A percentile compares a stretch with the other conserved stretches of the same genome.
Conservation (phyloP, 92 coral and sea anemone species). For the Phenganax stokvisi region DNA sequence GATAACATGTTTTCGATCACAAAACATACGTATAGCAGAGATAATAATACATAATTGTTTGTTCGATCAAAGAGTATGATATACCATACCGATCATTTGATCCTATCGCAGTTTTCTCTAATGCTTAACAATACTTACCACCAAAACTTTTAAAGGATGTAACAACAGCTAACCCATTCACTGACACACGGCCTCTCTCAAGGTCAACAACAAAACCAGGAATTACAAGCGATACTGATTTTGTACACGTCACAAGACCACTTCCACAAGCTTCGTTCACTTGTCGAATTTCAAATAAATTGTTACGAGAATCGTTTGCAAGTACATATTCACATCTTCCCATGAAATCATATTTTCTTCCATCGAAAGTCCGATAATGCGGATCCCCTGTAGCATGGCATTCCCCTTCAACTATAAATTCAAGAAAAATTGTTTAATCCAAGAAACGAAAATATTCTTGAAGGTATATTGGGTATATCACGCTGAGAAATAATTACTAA, state of each 20-base stretch:
- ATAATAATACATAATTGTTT: too few relatives aligned
- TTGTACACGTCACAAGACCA: slow-evolving; percentile 28
- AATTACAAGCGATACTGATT: slow-evolving; percentile 21
- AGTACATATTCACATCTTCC: slow-evolving; percentile 32
- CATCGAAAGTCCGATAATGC: slow-evolving; percentile 33
- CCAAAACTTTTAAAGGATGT: neutral
- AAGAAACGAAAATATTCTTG: too few relatives aligned
- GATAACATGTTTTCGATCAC: too few relatives aligned
- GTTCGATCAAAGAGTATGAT: too few relatives aligned
- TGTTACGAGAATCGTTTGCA: slow-evolving; percentile 10
- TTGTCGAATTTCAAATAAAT: slow-evolving; percentile 27
- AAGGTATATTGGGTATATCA: too few relatives aligned
- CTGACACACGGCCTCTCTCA: slow-evolving; percentile 18
- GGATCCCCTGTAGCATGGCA: slow-evolving; percentile 36
- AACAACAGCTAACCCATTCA: slow-evolving; percentile 1
- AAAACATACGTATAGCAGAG: too few relatives aligned
- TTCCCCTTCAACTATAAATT: neutral
- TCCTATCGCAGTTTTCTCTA: neutral
- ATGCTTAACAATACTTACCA: slow-evolving; percentile 10
- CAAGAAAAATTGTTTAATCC: too few relatives aligned
- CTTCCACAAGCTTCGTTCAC: slow-evolving; percentile 35
- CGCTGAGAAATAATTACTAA: too few relatives aligned
- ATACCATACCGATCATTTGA: too few relatives aligned
- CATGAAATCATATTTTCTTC: slow-evolving; percentile 21
- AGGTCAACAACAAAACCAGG: neutral